These are phyloP conservation scores for Acromyrmex heyeri DNA, from an alignment of 1,140 invertebrate genomes.

Conservation along the genomic window DNA sequence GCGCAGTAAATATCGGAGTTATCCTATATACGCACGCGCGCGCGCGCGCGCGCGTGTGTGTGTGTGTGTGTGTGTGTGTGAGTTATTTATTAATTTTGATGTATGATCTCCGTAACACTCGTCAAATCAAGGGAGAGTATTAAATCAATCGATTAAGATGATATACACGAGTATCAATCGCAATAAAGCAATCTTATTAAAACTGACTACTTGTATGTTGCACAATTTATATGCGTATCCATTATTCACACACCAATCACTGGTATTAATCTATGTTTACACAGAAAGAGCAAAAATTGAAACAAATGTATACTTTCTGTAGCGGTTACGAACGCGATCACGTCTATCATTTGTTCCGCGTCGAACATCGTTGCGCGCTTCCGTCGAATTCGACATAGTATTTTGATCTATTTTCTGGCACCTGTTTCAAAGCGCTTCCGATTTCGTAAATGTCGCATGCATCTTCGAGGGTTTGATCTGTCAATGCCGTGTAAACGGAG, in stretches of 20 bases:
- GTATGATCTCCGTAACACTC: neutral
- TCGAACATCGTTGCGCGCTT: neutral
- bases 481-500: conserved; percentile 52
- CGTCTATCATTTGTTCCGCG: conserved; percentile 59
- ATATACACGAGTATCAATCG: neutral
- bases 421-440: conserved; percentile 50
- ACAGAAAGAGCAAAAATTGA: conserved; percentile 21
- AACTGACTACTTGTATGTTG: neutral
- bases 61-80: no score
- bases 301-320: conserved; percentile 36
- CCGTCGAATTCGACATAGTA: conserved; percentile 61
- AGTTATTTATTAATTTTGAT: neutral
- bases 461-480: conserved; percentile 55
- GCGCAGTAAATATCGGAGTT: no score
- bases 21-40: no score
- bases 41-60: no score
- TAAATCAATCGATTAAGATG: neutral
- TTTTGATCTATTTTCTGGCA: conserved; percentile 42
- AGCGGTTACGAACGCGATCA: conserved; percentile 47
- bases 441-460: conserved; percentile 52
- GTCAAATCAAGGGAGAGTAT: conserved; percentile 17
- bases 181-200: conserved; percentile 27
- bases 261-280: neutral
- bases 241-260: neutral
- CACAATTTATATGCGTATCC: neutral